Percentiles rank a stretch among this genome's conserved stretches.
phyloP scores from a whole-genome alignment of 37 sponge, comb jelly and placozoan genomes.

The Halichondria panicea region DNA sequence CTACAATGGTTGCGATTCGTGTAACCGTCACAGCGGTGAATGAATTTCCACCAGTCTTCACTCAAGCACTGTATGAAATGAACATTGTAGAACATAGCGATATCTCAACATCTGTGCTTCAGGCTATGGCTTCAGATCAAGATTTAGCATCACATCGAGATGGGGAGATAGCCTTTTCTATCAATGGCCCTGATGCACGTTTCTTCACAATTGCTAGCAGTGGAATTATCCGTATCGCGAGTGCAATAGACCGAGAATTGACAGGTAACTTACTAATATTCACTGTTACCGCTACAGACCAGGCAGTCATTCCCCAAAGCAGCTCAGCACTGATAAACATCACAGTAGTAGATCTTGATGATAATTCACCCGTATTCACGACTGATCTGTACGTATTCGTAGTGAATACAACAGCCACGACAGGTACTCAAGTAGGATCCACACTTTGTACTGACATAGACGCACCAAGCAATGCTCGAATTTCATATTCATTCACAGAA shows the following conservation, averaged over 20 bases:
- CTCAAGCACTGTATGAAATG: not conserved
- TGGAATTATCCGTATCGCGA: slow-evolving; percentile 23
- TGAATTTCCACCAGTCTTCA: slow-evolving; percentile 35
- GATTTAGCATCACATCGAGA: slow-evolving; percentile 33
- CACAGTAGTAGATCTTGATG: slow-evolving; percentile 49
- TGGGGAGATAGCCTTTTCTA: slow-evolving; percentile 10
- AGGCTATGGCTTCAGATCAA: slow-evolving; percentile 47
- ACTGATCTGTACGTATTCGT: slow-evolving; percentile 18
- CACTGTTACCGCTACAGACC: slow-evolving; percentile 31
- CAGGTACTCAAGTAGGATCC: slow-evolving; percentile 1
- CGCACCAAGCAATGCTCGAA: slow-evolving; percentile 14
- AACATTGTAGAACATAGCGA: slow-evolving; percentile 29
- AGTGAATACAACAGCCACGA: not conserved
- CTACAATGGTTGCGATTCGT: slow-evolving; percentile 1
- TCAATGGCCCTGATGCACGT: not conserved
- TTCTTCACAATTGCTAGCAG: slow-evolving; percentile 6
- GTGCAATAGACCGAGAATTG: slow-evolving; percentile 46
- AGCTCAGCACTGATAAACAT: slow-evolving; percentile 5
- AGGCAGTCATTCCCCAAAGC: not conserved
- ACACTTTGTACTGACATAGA: slow-evolving; percentile 55
- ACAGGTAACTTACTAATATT: slow-evolving; percentile 15
- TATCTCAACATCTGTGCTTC: slow-evolving; percentile 24
- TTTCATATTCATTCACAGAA: slow-evolving; percentile 27
- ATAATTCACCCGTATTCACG: slow-evolving; percentile 42
- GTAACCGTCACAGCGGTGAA: slow-evolving; percentile 41